A percentile compares a stretch with the other conserved stretches of the same genome.
Evolutionary conservation across 2,797 vertebrate genomes (phyloP).

Genomic region (Pipistrellus pygmaeus): DNA sequence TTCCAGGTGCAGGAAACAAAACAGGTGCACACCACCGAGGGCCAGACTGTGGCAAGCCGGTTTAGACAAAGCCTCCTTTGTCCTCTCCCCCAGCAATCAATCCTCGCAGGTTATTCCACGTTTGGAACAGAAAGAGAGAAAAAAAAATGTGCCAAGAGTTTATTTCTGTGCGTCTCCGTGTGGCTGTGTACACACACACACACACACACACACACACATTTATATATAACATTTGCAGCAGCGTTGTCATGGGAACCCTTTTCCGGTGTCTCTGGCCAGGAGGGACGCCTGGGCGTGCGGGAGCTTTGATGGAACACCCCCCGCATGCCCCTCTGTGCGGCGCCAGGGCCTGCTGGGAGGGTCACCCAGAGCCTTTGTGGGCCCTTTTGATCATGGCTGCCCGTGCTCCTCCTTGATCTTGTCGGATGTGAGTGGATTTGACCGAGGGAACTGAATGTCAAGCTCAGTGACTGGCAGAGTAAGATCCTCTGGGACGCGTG

Average conservation of each 20-base stretch:
- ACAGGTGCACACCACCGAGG: not conserved
- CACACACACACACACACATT: not conserved
- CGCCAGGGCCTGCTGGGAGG: slow-evolving; percentile 27
- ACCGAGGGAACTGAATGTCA: slow-evolving; percentile 52
- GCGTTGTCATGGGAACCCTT: slow-evolving; percentile 79
- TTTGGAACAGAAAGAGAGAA: slow-evolving; percentile 47
- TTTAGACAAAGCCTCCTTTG: slow-evolving; percentile 36
- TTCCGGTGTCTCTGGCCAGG: slow-evolving; percentile 74
- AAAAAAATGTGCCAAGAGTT: slow-evolving; percentile 74
- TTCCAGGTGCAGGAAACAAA: slow-evolving; percentile 49
- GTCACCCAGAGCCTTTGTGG: slow-evolving; percentile 21
- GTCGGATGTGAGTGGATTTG: slow-evolving; percentile 56
- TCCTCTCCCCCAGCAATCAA: slow-evolving; percentile 7
- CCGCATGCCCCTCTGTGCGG: slow-evolving; percentile 69
- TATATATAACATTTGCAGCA: slow-evolving; percentile 80
- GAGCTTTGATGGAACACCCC: slow-evolving; percentile 62
- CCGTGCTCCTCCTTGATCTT: slow-evolving; percentile 70
- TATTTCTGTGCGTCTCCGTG: slow-evolving; percentile 78
- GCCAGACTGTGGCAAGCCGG: not conserved
- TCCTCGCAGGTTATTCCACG: slow-evolving; percentile 70
- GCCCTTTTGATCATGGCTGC: slow-evolving; percentile 67
- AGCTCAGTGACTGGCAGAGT: not conserved
- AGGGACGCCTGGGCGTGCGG: slow-evolving; percentile 40
- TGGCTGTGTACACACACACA: slow-evolving; percentile 64
- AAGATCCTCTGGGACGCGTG: slow-evolving; percentile 31